Evolutionary conservation across 2,797 vertebrate genomes (phyloP), one percentile per base, ranked within the genome.

Genomic region (Tadarida brasiliensis): DNA sequence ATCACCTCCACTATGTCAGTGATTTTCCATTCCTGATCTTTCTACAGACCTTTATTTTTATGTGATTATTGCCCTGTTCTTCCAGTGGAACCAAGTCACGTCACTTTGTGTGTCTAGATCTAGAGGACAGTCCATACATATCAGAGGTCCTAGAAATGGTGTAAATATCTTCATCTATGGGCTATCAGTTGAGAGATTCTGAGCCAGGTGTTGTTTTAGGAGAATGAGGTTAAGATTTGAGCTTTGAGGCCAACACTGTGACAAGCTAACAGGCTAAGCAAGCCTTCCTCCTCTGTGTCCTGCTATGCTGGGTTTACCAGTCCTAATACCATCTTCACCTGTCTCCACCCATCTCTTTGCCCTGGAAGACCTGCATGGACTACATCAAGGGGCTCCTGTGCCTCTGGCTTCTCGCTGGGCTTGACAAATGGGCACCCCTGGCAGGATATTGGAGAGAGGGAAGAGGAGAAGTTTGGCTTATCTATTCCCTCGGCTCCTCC

Each of bases 31-130:
- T 77, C 44, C 44, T 73, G 56, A 76, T 39, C 49, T 85, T 95
- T 94, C 67, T 84, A 49, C 44, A 81, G 15, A 51, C 71, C 30
- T 71, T 87, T 70, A 88, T 86, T 92, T 95, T 57, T 57, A 7
- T 16, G 54, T 70, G n/a, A 49, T 65, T 19, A 81, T 54, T 85
- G 22, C n/a, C 24, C 33, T 61, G 3, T 89, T 93, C 28, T 87
- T 88, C 15, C 90, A 76, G 26, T 74, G 30, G 28, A 93, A 47
- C 20, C 15, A 87, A 87, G 44, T 11, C 44, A 87, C 78, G 24
- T 44, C 86, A 57, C 17, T 14, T 54, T 68, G 5, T 65, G 56
- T 63, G 16, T 86, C 28, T 35, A 88, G 2, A 86, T 94, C 39
- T 65, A 47, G 19, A 90, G 11, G 11, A 3, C 44, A 77, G 9